These are phyloP conservation scores for Mellivora capensis DNA, from an alignment of 2,113 vertebrate species.

Conservation along the genomic window DNA sequence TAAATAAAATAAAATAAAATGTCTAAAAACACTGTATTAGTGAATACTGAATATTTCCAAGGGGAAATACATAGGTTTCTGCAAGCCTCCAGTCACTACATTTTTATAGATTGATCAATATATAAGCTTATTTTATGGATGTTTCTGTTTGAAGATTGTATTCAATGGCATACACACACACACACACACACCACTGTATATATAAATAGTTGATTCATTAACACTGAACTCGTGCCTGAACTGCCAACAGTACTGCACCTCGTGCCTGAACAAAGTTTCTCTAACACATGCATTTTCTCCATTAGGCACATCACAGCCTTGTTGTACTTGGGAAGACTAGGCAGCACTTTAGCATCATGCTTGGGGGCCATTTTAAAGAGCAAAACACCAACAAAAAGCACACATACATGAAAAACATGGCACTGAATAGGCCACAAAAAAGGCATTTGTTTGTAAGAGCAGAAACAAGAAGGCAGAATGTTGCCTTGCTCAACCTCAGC, in stretches of 20 bases:
- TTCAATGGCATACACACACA: background rate
- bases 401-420: background rate
- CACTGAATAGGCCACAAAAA: background rate
- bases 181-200: background rate
- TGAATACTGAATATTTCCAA: background rate
- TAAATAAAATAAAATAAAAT: too few relatives aligned
- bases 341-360: background rate
- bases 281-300: background rate
- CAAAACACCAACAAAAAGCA: background rate
- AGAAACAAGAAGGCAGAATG: background rate
- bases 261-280: background rate
- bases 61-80: background rate
- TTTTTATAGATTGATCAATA: background rate
- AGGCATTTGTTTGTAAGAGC: background rate
- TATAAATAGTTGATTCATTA: background rate
- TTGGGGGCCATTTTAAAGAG: background rate
- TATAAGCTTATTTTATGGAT: background rate
- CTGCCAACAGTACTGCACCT: background rate
- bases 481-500: background rate
- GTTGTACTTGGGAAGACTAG: background rate
- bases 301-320: background rate
- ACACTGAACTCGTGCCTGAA: background rate
- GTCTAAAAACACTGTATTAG: background rate
- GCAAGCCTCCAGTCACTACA: background rate
- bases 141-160: background rate